A percentile compares a stretch with the other conserved stretches of the same genome.
phyloP scores from a whole-genome alignment of 2,888 invertebrate species.

The Melanophora roralis region DNA sequence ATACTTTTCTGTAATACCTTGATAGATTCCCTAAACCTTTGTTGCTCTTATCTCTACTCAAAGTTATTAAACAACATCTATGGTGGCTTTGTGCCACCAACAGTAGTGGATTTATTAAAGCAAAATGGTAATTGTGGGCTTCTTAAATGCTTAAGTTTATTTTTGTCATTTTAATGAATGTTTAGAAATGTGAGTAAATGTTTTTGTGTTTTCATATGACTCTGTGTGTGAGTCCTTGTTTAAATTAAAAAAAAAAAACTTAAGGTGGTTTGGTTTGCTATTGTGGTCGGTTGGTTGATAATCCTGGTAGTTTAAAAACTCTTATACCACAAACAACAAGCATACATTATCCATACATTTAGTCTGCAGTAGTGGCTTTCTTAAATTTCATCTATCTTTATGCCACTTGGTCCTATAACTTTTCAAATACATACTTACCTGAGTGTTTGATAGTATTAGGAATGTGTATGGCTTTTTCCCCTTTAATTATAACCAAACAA shows the following conservation, averaged over 20 bases:
- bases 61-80: neutral
- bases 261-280: slow-evolving; percentile 18
- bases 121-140: slow-evolving; percentile 49
- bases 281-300: slow-evolving; percentile 46
- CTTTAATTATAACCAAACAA: slow-evolving; percentile 43
- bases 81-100: neutral
- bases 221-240: neutral
- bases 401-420: slow-evolving; percentile 7
- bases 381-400: neutral
- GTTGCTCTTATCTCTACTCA: no score
- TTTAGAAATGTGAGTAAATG: neutral
- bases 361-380: no score
- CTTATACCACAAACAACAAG: slow-evolving; percentile 15
- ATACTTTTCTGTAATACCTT: no score
- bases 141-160: slow-evolving; percentile 35
- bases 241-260: neutral
- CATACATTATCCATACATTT: no score
- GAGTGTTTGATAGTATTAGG: neutral
- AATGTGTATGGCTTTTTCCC: neutral
- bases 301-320: slow-evolving; percentile 50
- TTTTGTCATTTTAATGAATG: slow-evolving; percentile 17
- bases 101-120: neutral
- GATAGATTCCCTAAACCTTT: no score
- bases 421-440: neutral
- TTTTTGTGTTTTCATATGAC: neutral